Conservation (phyloP, 1,140 invertebrate genomes). For the Drosophila micromelanica region DNA sequence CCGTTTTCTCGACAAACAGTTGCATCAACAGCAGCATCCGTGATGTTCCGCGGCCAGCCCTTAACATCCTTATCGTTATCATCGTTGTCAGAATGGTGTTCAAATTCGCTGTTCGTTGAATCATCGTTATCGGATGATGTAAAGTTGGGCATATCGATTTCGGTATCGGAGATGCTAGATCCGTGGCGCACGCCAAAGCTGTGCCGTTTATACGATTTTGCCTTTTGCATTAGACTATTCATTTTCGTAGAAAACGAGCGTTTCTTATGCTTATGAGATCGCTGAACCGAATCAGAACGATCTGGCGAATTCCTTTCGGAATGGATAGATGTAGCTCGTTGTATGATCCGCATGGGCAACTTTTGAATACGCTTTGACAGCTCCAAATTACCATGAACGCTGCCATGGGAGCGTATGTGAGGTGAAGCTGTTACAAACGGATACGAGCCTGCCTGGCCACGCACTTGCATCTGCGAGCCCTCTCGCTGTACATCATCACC, state of each 20-base stretch:
- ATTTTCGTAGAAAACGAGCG: slow-evolving; percentile 67
- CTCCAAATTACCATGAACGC: slow-evolving; percentile 32
- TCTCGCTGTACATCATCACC: slow-evolving; percentile 86
- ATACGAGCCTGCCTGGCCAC: slow-evolving; percentile 64
- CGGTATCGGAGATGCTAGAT: slow-evolving; percentile 68
- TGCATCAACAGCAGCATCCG: too few species aligned
- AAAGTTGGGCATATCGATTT: slow-evolving; percentile 54
- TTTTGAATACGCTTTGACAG: slow-evolving; percentile 69
- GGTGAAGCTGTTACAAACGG: slow-evolving; percentile 41
- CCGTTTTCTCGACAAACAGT: background rate
- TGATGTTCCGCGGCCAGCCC: background rate
- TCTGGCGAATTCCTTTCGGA: slow-evolving; percentile 10
- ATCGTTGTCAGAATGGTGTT: slow-evolving; percentile 12
- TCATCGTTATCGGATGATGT: slow-evolving; percentile 70
- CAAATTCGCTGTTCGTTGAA: slow-evolving; percentile 39
- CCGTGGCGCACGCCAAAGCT: slow-evolving; percentile 61
- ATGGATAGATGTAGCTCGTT: slow-evolving; percentile 31
- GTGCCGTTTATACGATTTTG: slow-evolving; percentile 78
- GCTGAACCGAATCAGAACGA: slow-evolving; percentile 34
- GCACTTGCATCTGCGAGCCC: slow-evolving; percentile 49
- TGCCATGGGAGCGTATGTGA: slow-evolving; percentile 30
- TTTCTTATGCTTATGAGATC: slow-evolving; percentile 44
- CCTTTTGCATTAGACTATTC: slow-evolving; percentile 76
- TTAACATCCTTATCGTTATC: background rate
- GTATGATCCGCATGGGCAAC: slow-evolving; percentile 59